phyloP scores from a whole-genome alignment of 1,140 invertebrate genomes.

The Meloidogyne hapla region DNA sequence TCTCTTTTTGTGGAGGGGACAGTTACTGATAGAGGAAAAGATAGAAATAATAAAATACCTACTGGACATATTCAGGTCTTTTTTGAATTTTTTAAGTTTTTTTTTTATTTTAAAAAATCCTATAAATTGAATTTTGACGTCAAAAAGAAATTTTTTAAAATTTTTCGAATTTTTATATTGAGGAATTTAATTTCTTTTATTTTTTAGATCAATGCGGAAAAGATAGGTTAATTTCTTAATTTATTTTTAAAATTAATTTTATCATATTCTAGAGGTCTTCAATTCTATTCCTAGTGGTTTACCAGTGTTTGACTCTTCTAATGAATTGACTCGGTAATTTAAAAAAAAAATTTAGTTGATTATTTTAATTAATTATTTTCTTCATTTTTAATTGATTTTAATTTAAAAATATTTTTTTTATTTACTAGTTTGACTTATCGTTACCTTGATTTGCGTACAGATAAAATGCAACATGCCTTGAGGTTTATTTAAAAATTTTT shows the following conservation, averaged over 20 bases:
- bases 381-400: too few relatives aligned
- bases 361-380: not conserved
- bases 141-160: too few relatives aligned
- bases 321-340: constrained; percentile 13
- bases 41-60: constrained; percentile 43
- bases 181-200: constrained; percentile 8
- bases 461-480: constrained; percentile 43
- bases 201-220: constrained; percentile 13
- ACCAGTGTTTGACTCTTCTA: constrained; percentile 10
- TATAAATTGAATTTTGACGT: too few relatives aligned
- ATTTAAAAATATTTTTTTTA: too few relatives aligned
- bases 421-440: constrained; percentile 37
- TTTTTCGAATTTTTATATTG: too few relatives aligned
- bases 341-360: not conserved
- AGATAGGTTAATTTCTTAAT: not conserved
- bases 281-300: not conserved
- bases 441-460: constrained; percentile 48
- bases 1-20: constrained; percentile 32
- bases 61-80: constrained; percentile 50
- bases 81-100: not conserved
- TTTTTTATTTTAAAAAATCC: too few relatives aligned
- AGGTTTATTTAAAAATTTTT: constrained; percentile 35
- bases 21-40: constrained; percentile 37
- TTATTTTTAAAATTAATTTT: not conserved
- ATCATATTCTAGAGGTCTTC: not conserved